These are phyloP conservation scores for Volucella inflata DNA, from an alignment of 2,888 invertebrate species.

Conservation along the genomic window DNA sequence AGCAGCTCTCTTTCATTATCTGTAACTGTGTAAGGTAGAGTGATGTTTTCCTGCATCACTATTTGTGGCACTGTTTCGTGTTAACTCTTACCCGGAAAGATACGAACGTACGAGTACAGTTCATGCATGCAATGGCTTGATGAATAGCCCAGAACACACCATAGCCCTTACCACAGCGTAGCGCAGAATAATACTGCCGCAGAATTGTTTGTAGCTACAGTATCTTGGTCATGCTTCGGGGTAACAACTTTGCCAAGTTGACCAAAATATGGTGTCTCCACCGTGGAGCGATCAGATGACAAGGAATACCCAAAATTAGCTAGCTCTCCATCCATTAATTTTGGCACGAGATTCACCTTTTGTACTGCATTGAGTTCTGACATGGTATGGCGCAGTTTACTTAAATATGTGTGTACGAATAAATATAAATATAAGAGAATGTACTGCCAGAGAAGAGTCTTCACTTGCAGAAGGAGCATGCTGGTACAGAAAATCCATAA, in stretches of 20 bases:
- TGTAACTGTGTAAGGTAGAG: constrained; percentile 2
- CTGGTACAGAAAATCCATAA: constrained; percentile 67
- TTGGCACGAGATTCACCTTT: constrained; percentile 67
- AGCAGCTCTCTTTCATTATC: background rate
- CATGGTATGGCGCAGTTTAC: constrained; percentile 20
- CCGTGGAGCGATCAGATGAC: constrained; percentile 43
- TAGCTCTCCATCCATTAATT: constrained; percentile 53
- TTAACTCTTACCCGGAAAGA: constrained; percentile 42
- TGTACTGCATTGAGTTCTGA: constrained; percentile 44
- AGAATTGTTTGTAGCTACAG: constrained; percentile 14
- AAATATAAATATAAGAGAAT: too few relatives aligned
- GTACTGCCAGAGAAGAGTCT: constrained; percentile 38
- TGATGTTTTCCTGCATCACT: constrained; percentile 9
- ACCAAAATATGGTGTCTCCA: constrained; percentile 45
- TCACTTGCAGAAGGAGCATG: constrained; percentile 46
- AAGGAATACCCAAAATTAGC: constrained; percentile 61
- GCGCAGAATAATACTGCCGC: constrained; percentile 45
- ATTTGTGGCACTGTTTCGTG: constrained; percentile 14
- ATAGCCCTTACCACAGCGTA: too few relatives aligned
- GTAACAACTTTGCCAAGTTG: constrained; percentile 48
- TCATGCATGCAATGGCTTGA: constrained; percentile 43
- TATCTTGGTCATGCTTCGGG: constrained; percentile 26
- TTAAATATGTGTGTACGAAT: constrained; percentile 25
- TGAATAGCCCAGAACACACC: background rate
- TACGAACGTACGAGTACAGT: constrained; percentile 15